Conservation (phyloP, 1,140 invertebrate genomes). For the Proales similis region DNA sequence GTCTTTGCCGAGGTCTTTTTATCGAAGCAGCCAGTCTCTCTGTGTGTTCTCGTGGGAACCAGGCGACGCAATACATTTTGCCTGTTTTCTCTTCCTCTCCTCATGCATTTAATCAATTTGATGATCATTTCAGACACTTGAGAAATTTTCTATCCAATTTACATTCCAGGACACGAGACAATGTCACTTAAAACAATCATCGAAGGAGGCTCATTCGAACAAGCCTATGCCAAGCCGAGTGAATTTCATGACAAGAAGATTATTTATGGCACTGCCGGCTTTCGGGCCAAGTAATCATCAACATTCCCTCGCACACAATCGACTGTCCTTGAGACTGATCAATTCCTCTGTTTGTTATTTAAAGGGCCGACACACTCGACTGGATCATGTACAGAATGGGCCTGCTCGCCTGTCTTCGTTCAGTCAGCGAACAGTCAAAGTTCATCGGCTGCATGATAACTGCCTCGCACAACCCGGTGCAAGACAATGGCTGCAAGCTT, state of each 20-base stretch:
- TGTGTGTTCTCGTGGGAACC: no score
- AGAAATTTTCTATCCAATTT: no score
- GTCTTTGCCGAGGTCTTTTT: no score
- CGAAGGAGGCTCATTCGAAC: no score
- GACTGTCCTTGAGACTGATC: background rate
- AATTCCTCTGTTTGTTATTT: background rate
- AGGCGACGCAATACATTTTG: no score
- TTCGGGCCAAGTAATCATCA: conserved; percentile 38
- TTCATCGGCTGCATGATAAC: conserved; percentile 59
- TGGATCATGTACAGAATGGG: conserved; percentile 88
- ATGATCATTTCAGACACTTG: no score
- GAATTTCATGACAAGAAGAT: conserved; percentile 8
- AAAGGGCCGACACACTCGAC: conserved; percentile 68
- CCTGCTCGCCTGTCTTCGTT: conserved; percentile 75
- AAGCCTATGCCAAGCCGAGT: conserved; percentile 12
- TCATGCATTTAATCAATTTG: no score
- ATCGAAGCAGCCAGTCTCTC: no score
- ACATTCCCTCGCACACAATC: background rate
- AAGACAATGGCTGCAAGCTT: conserved; percentile 93
- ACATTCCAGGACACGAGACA: no score
- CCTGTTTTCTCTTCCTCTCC: no score
- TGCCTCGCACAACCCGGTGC: conserved; percentile 91
- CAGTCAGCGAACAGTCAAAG: conserved; percentile 67
- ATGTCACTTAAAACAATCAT: no score
- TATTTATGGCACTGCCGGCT: conserved; percentile 37